Base-by-base conservation (phyloP, 1,140 invertebrate species). In the Dolichoris vasculosae region DNA sequence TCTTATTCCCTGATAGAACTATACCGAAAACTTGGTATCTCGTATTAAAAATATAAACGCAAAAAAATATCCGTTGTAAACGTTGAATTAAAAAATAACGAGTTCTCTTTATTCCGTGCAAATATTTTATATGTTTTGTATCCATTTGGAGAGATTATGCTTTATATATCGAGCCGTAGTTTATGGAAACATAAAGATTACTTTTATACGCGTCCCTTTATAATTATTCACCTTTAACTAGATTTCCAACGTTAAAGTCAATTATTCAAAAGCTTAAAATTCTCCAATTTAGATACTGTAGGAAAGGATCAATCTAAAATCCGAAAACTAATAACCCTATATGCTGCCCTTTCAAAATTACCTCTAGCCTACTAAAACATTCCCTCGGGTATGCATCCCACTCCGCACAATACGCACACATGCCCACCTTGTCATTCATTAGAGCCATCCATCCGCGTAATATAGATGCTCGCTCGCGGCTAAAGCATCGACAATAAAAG, bases 401-500 rank as follows among this genome's bases (percentile, higher is more conserved):
- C 55, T 26, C 48, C 30, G 11, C 1, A 46, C 4, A 9, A 30
- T 13, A 23, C n/a, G n/a, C 63, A 46, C 59, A 38, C 82, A 55
- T 43, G n/a, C 4, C 43, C 59, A 38, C 23, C 43, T 51, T 23
- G 77, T 69, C 84, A 69, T 86, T 86, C 79, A 82, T 86, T 77
- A 82, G 43, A 32, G 55, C 59, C 69, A 82, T 86, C 80, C 84
- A 76, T 81, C 78, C 78, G 71, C 43, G 79, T 86, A 86, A 82
- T 82, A 77, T 76, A 82, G 38, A 75, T 55, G 84, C 84, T n/a
- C 30, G 40, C 79, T 46, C 69, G 82, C 20, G 6, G 38, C 51
- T 32, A 32, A 48, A 48, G 55, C n/a, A 81, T 82, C 55, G 79
- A 86, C 85, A 83, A 82, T 86, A 78, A 86, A 77, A 86, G 80